phyloP scores from a whole-genome alignment of 2,113 vertebrate species.

The Saccopteryx leptura region DNA sequence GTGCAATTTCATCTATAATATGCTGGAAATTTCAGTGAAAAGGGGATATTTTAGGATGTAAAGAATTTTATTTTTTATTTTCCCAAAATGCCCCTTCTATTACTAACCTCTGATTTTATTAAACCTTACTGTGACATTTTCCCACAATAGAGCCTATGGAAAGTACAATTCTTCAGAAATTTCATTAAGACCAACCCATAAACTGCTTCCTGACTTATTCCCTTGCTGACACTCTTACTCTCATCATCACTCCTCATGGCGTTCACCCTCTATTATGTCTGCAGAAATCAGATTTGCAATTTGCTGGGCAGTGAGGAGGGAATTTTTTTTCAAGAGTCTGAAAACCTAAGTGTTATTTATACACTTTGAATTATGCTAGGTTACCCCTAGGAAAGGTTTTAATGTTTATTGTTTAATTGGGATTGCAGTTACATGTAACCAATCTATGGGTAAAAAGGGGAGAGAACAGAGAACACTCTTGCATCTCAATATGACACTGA shows the following conservation, averaged over 20 bases:
- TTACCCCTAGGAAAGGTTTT: background rate
- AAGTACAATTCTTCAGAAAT: slow-evolving; percentile 67
- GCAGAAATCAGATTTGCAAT: slow-evolving; percentile 5
- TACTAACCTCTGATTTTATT: slow-evolving; percentile 70
- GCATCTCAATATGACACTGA: background rate
- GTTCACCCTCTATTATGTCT: background rate
- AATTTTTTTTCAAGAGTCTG: background rate
- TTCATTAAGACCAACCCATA: slow-evolving; percentile 55
- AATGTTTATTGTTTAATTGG: background rate
- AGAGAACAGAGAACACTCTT: background rate
- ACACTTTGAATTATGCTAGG: background rate
- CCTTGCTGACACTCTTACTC: background rate
- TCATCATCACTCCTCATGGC: background rate
- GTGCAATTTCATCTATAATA: slow-evolving; percentile 43
- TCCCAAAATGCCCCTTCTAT: slow-evolving; percentile 24
- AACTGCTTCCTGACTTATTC: slow-evolving; percentile 48
- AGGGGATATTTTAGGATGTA: slow-evolving; percentile 64
- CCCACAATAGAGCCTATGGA: slow-evolving; percentile 54
- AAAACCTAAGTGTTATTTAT: background rate
- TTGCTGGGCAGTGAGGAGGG: background rate
- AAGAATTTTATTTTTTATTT: slow-evolving; percentile 68
- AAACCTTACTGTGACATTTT: slow-evolving; percentile 68
- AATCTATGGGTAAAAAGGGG: background rate
- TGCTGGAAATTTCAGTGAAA: slow-evolving; percentile 58
- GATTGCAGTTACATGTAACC: background rate